Conservation (phyloP, 2,113 vertebrate genomes). For the Arenaria interpres region DNA sequence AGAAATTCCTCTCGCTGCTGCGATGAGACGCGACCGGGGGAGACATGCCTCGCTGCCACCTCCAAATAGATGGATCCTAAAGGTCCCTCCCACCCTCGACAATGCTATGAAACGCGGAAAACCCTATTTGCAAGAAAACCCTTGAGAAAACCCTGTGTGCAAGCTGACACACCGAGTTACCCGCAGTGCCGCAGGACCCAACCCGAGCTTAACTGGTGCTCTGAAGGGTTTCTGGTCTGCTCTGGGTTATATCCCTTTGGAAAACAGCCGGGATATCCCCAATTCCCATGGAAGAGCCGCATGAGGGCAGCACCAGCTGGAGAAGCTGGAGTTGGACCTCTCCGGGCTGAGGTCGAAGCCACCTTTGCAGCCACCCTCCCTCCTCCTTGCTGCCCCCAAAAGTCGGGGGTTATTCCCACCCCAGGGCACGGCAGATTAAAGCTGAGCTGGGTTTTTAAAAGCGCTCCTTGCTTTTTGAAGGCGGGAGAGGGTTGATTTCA, state of each 20-base stretch:
- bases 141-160: too few relatives aligned
- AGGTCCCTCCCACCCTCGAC: too few relatives aligned
- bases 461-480: background rate
- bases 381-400: background rate
- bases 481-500: background rate
- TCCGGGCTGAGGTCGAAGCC: background rate
- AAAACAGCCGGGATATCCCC: background rate
- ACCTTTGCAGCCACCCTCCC: background rate
- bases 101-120: too few relatives aligned
- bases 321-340: background rate
- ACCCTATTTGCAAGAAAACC: rapidly evolving
- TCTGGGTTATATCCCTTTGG: background rate
- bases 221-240: background rate
- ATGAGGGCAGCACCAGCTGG: slow-evolving; percentile 15
- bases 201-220: rapidly evolving
- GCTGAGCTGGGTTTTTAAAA: background rate
- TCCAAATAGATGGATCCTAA: background rate
- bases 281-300: background rate
- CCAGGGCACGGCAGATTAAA: background rate
- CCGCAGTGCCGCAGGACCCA: background rate
- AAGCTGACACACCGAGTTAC: background rate
- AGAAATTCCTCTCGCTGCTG: background rate
- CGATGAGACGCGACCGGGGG: background rate
- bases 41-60: too few relatives aligned
- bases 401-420: background rate